A percentile compares a stretch with the other conserved stretches of the same genome.
Evolutionary conservation across 2,888 invertebrate species (phyloP).

Genomic region (Galeruca laticollis): DNA sequence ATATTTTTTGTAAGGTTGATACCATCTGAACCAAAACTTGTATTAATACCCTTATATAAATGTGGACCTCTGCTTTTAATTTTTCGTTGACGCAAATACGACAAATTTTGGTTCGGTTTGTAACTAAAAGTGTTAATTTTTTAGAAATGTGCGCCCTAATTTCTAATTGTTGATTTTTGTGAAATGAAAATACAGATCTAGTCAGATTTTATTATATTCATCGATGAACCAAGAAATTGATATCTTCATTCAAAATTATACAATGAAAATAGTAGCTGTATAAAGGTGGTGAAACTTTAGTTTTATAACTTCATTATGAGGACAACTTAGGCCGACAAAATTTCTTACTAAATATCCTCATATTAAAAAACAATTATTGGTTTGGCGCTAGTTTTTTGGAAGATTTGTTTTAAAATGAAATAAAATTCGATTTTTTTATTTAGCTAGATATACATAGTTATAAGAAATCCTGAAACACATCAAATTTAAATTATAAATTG

Average conservation of each 20-base stretch:
- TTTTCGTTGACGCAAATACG: conserved; percentile 38
- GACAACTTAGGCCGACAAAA: too few species aligned
- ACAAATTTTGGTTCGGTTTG: conserved; percentile 38
- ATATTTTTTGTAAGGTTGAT: conserved; percentile 35
- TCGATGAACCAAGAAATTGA: conserved; percentile 39
- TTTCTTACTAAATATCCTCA: too few species aligned
- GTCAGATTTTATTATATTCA: conserved; percentile 46
- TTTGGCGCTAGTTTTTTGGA: too few species aligned
- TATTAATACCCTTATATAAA: conserved; percentile 28
- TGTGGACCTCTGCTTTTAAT: conserved; percentile 40
- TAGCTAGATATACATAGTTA: too few species aligned
- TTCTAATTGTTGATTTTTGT: conserved; percentile 47
- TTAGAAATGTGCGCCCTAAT: conserved; percentile 30
- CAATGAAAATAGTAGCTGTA: background rate
- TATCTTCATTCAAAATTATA: background rate
- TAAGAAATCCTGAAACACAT: too few species aligned
- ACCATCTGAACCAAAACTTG: conserved; percentile 35
- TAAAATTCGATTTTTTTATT: too few species aligned
- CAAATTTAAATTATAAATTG: too few species aligned
- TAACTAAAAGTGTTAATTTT: conserved; percentile 41
- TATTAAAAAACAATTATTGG: too few species aligned
- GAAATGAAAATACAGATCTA: conserved; percentile 47
- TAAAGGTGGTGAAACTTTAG: too few species aligned
- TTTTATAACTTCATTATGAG: too few species aligned
- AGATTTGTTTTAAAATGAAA: too few species aligned